phyloP scores from a whole-genome alignment of 2,888 invertebrate species.

The Drosophila nigricruria region DNA sequence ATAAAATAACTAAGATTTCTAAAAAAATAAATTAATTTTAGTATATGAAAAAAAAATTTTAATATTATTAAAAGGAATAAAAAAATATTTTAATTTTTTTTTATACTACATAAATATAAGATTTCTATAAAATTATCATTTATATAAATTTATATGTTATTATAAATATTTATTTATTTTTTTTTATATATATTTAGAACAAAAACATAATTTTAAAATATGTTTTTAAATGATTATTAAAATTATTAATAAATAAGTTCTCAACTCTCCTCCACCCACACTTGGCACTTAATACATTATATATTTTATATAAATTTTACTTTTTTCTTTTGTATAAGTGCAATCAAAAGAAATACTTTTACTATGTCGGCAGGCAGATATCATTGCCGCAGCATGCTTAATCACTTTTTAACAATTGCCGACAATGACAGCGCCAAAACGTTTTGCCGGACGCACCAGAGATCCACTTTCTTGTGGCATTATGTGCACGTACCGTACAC shows the following conservation, averaged over 20 bases:
- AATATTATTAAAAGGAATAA: background rate
- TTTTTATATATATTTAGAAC: too few relatives aligned
- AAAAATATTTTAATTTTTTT: background rate
- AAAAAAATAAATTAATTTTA: background rate
- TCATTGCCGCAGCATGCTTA: constrained; percentile 29
- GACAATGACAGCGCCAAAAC: constrained; percentile 72
- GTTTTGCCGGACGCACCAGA: constrained; percentile 59
- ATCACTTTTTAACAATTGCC: constrained; percentile 71
- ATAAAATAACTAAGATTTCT: background rate
- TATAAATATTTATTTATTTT: background rate
- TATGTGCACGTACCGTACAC: constrained; percentile 53
- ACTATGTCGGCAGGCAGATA: constrained; percentile 15
- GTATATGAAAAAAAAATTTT: background rate
- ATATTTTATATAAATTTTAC: background rate
- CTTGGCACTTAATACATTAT: background rate
- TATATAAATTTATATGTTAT: background rate
- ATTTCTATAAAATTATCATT: background rate
- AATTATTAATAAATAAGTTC: background rate
- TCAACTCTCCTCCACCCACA: background rate
- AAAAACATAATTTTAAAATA: too few relatives aligned
- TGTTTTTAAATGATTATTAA: background rate
- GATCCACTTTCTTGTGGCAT: constrained; percentile 65
- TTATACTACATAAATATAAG: background rate
- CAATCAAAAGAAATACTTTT: constrained; percentile 28
- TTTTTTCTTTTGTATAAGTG: background rate